Base-by-base conservation (phyloP, 2,888 invertebrate genomes). In the Psylliodes chrysocephalus region DNA sequence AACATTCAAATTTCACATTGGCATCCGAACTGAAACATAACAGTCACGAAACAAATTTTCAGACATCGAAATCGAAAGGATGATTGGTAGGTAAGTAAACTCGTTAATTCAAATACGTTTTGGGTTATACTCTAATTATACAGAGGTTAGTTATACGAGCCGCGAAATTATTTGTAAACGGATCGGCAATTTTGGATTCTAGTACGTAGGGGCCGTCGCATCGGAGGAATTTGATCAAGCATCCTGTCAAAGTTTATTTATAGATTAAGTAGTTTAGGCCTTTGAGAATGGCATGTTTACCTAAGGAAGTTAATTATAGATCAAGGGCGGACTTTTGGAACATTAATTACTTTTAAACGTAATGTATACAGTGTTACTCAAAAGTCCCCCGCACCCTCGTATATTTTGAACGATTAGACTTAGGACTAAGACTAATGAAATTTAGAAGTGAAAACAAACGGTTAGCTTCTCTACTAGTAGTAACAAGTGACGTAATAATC, bases 61-160 rank as follows among this genome's bases (percentile, higher is more conserved):
- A 30, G 15, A 17, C 18, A 52, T 33, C 33, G 33, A 33, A 2
- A 33, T 6, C 6, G 33, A 10, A 33, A 51, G 14, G 19, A 19
- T 17, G 35, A n/a, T 33, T n/a, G n/a, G n/a, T n/a, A n/a, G n/a
- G 33, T 17, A 17, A 5, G 6, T 8, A 38, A 52, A 18, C n/a
- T 6, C 17, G 6, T 30, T 49, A 30, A 49, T 35, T 33, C 12
- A 52, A 52, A 33, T 18, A 10, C 18, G 18, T 52, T 18, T 33
- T 12, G 18, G 35, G 35, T 33, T 35, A 52, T 7, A 18, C 18
- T 52, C 35, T 52, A 52, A 52, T 52, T 52, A 52, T 35, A 12
- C 52, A 12, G 35, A 18, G 52, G 52, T 52, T 33, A 52, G 35
- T 33, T 52, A 52, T 35, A 18, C 14, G 17, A 18, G 35, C 19